These are phyloP conservation scores for Acanthosepion lycidas DNA, from an alignment of 2,888 invertebrate species.

Conservation along the genomic window DNA sequence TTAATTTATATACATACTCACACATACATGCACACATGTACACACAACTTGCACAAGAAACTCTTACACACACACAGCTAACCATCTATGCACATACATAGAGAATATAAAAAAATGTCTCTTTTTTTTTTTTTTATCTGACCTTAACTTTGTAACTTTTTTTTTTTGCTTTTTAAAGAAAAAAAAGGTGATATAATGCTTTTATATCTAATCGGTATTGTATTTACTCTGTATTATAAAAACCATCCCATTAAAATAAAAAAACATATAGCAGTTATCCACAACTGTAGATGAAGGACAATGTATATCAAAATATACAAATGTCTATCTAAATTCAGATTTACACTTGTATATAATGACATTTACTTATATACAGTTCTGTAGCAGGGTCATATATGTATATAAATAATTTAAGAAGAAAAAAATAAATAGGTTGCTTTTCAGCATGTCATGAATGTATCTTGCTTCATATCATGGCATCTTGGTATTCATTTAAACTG, in stretches of 20 bases:
- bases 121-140: neutral
- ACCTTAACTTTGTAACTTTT: neutral
- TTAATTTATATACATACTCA: slow-evolving; percentile 1
- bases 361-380: neutral
- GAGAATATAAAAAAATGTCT: neutral
- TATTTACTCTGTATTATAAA: neutral
- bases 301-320: neutral
- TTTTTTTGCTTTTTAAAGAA: neutral
- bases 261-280: too few species aligned
- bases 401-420: too few species aligned
- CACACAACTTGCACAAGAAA: neutral
- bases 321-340: neutral
- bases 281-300: neutral
- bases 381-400: neutral
- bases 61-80: neutral
- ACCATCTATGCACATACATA: neutral
- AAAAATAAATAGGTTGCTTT: too few species aligned
- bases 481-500: too few species aligned
- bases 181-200: neutral
- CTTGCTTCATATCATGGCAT: too few species aligned
- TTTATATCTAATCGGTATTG: neutral
- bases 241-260: neutral
- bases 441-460: too few species aligned
- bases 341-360: neutral
- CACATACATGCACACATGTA: too few species aligned